Evolutionary conservation across 2,797 vertebrate genomes (phyloP), one percentile per base, ranked within the genome.

Genomic region (Ctenopoma multispine): DNA sequence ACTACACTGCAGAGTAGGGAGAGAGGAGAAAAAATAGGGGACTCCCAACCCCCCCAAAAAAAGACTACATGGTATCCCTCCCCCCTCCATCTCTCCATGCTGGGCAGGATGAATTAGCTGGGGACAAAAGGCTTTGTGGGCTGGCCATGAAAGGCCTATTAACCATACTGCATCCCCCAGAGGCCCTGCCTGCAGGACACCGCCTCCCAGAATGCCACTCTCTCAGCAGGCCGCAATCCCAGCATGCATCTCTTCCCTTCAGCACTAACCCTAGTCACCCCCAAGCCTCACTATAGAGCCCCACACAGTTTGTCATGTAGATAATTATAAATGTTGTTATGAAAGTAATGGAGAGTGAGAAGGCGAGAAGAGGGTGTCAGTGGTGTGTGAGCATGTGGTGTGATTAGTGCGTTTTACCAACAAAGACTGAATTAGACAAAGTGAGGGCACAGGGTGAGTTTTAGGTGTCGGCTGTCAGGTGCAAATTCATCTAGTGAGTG

Each of bases 161-260:
- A 96, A 95, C 95, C 94, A 84, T 95, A 94, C 95, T 95, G 95
- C 68, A 82, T 92, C 95, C 94, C 92, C 94, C 94, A 94, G 95
- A 96, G 96, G 95, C 94, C 91, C 92, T 89, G 94, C 94, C 95
- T 86, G 92, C 93, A 92, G 95, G 92, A 93, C 92, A 92, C 89
- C 76, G 88, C 92, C 92, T 93, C 93, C 93, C 93, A 94, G 90
- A 94, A 95, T 94, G 92, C 93, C 91, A 73, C 90, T 91, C 90
- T 93, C 93, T 79, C 93, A 93, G 91, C 90, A 91, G 90, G 91
- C 90, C 70, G 66, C 92, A 90, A 90, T 93, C 92, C 92, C 92
- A 94, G 93, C 92, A 93, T 94, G 93, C 92, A 95, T 57, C 3
- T 82, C 89, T 93, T 90, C 83, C 85, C 90, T 92, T 93, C 91